Conservation (phyloP, 2,888 invertebrate genomes). For the Halictus ligatus region DNA sequence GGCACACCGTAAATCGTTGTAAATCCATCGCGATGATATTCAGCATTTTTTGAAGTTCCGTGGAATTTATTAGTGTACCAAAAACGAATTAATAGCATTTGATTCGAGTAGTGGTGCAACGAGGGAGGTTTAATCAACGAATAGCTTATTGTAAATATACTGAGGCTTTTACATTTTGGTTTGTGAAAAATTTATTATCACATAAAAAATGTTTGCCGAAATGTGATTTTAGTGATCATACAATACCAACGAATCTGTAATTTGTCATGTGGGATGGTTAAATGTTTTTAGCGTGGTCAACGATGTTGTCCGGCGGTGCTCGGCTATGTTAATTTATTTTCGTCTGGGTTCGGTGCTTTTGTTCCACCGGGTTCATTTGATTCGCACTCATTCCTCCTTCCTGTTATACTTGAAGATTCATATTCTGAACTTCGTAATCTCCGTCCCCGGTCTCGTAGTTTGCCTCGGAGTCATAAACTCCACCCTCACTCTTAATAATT, state of each 20-base stretch:
- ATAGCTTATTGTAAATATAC: too few relatives aligned
- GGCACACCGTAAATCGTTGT: not conserved
- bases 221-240: not conserved
- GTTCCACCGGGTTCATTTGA: slow-evolving; percentile 6
- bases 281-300: not conserved
- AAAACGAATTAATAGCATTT: too few relatives aligned
- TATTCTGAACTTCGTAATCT: slow-evolving; percentile 12
- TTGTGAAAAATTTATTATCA: too few relatives aligned
- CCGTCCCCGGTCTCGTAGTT: not conserved
- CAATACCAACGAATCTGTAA: not conserved
- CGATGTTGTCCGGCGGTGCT: not conserved
- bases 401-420: slow-evolving; percentile 14
- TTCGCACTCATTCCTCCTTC: not conserved
- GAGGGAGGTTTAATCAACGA: too few relatives aligned
- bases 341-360: not conserved
- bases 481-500: slow-evolving; percentile 19
- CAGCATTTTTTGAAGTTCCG: too few relatives aligned
- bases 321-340: not conserved
- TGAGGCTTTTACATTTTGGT: too few relatives aligned
- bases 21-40: too few relatives aligned
- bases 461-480: slow-evolving; percentile 13
- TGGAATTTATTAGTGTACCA: too few relatives aligned
- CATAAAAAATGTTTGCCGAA: too few relatives aligned
- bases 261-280: not conserved
- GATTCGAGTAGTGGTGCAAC: too few relatives aligned